Evolutionary conservation across 2,888 invertebrate genomes (phyloP), one percentile per base, ranked within the genome.

Genomic region (Chaetogeoica ovagalla): DNA sequence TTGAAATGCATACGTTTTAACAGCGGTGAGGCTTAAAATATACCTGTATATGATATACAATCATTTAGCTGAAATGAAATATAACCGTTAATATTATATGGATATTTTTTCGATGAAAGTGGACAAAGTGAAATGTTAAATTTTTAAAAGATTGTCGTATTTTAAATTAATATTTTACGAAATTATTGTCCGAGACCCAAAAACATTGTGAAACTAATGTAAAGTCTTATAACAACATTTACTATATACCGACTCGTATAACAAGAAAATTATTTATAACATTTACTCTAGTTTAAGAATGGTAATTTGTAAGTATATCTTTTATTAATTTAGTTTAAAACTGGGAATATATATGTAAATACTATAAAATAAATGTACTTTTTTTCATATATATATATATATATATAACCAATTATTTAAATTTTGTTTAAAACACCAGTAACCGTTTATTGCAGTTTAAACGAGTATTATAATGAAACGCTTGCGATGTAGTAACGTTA

Each of bases 241-340:
- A 65, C n/a, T 43, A 21, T 65, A 30, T 30, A 43, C 13, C 13
- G n/a, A 37, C 11, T 39, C 39, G 6, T 65, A n/a, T n/a, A 65
- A 48, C n/a, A n/a, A 65, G 13, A 70, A n/a, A 55, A 19, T 71
- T 30, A 48, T 13, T 30, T 62, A 19, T 59, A 52, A 1, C 13
- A 62, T 62, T 73, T 30, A 62, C 15, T 62, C 21, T 62, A 13
- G 39, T 60, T 60, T 60, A 21, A 23, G 5, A 63, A 52, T 48
- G 23, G 30, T 15, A 73, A 52, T 62, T 62, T 52, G 21, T 21
- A 73, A 73, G 37, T 63, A 6, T 63, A 52, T 30, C n/a, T 73
- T 72, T 52, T 62, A 73, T 62, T 62, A 30, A 62, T 73, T 73
- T 48, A 73, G 48, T 73, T 73, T 73, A 30, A 30, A 73, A 73